A percentile compares a stretch with the other conserved stretches of the same genome.
phyloP scores from a whole-genome alignment of 2,113 vertebrate genomes.

The Pomatorhinus ruficollis region DNA sequence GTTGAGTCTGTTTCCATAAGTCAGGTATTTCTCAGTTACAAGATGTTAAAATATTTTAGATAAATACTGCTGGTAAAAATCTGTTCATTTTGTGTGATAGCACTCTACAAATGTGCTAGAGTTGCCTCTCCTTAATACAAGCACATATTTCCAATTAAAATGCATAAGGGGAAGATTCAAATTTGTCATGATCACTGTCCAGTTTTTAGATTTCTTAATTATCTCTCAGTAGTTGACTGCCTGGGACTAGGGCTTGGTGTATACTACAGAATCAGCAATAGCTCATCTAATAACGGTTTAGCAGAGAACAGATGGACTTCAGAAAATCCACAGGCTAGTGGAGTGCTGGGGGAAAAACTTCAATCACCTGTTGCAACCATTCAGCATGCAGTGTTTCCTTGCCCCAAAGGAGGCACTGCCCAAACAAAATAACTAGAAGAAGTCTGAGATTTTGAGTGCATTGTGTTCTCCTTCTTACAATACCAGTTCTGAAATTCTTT shows the following conservation, averaged over 20 bases:
- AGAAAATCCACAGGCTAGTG: neutral
- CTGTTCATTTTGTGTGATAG: neutral
- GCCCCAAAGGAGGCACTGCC: neutral
- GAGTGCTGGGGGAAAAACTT: neutral
- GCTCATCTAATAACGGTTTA: neutral
- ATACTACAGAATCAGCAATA: neutral
- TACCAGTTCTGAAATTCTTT: neutral
- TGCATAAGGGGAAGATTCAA: neutral
- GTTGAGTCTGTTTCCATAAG: neutral
- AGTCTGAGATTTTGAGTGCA: neutral
- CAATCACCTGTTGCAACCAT: neutral
- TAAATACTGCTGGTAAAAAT: neutral
- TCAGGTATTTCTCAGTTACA: neutral
- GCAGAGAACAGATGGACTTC: neutral
- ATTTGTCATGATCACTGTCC: neutral
- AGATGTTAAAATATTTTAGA: neutral
- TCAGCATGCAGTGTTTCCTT: neutral
- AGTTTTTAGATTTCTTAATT: neutral
- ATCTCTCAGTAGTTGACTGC: neutral
- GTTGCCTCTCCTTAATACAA: neutral
- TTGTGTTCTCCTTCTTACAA: neutral
- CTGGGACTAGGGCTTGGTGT: neutral
- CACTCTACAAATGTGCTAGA: neutral
- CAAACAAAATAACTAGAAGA: neutral
- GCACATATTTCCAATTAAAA: neutral